phyloP scores from a whole-genome alignment of 2,797 vertebrate genomes.

The Molossus alvarezi region DNA sequence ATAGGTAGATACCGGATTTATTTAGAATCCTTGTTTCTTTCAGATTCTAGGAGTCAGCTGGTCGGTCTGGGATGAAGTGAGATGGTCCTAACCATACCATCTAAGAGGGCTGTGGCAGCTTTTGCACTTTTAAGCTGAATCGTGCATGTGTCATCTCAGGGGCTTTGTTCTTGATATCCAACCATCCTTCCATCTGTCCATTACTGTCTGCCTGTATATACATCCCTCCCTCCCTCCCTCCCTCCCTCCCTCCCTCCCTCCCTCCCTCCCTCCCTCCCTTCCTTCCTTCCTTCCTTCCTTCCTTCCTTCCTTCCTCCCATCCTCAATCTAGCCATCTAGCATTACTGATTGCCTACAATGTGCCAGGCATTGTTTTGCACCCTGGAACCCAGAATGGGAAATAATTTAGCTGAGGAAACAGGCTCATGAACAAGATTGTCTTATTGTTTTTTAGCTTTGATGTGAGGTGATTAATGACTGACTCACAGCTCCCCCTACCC shows the following conservation, averaged over 20 bases:
- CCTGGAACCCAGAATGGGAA: neutral
- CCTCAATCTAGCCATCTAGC: neutral
- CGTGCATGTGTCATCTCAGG: neutral
- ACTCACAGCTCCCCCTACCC: neutral
- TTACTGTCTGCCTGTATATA: neutral
- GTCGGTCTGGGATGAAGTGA: constrained; percentile 30
- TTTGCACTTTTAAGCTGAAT: neutral
- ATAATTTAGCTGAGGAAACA: neutral
- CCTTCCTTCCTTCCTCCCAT: neutral
- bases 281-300: no score
- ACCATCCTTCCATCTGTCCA: neutral
- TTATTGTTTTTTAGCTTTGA: neutral
- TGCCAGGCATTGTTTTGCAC: neutral
- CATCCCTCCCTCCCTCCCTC: neutral
- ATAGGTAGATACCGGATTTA: neutral
- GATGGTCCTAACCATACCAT: neutral
- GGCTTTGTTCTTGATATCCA: neutral
- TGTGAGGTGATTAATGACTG: constrained; percentile 11
- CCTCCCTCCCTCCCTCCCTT: no score
- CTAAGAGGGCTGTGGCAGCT: neutral
- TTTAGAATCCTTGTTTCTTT: neutral
- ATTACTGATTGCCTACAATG: neutral
- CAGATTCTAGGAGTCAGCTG: neutral
- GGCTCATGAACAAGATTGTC: neutral
- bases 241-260: no score